A percentile compares a stretch with the other conserved stretches of the same genome.
These are phyloP conservation scores for Todus mexicanus DNA, from an alignment of 2,797 vertebrate species.

Conservation along the genomic window DNA sequence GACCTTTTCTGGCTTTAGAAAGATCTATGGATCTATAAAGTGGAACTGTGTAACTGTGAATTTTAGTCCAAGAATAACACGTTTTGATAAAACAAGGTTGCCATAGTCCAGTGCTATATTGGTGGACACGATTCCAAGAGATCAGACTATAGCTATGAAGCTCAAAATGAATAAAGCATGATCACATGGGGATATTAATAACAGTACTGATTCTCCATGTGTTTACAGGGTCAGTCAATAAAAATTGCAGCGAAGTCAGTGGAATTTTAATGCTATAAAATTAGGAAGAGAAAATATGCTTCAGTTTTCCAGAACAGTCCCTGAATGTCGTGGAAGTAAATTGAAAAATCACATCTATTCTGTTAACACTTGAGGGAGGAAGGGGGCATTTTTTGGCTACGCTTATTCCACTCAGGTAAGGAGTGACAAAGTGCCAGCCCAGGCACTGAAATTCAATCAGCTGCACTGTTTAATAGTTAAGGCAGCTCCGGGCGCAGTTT, in stretches of 20 bases:
- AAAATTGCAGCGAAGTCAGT: background rate
- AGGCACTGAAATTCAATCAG: background rate
- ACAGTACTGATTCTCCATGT: background rate
- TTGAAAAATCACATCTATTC: slow-evolving; percentile 11
- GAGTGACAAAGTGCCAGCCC: background rate
- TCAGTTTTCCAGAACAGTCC: background rate
- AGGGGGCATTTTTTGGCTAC: background rate
- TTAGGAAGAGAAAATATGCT: background rate
- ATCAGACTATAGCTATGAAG: background rate
- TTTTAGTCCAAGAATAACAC: slow-evolving; percentile 49
- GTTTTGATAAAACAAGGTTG: slow-evolving; percentile 33
- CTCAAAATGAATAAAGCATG: slow-evolving; percentile 26
- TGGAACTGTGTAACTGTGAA: background rate
- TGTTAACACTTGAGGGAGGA: background rate
- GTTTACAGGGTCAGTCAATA: slow-evolving; percentile 4
- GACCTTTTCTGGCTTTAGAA: slow-evolving; percentile 12
- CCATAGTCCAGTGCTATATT: background rate
- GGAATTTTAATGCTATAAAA: slow-evolving; percentile 14
- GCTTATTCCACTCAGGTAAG: background rate
- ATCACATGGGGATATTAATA: slow-evolving; percentile 19
- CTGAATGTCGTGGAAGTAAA: background rate
- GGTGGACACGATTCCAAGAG: background rate
- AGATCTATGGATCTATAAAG: slow-evolving; percentile 15
- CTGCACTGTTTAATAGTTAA: background rate
- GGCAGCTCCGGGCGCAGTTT: background rate